These are phyloP conservation scores for Platerodrilus igneus DNA, from an alignment of 2,888 invertebrate genomes.

Conservation along the genomic window DNA sequence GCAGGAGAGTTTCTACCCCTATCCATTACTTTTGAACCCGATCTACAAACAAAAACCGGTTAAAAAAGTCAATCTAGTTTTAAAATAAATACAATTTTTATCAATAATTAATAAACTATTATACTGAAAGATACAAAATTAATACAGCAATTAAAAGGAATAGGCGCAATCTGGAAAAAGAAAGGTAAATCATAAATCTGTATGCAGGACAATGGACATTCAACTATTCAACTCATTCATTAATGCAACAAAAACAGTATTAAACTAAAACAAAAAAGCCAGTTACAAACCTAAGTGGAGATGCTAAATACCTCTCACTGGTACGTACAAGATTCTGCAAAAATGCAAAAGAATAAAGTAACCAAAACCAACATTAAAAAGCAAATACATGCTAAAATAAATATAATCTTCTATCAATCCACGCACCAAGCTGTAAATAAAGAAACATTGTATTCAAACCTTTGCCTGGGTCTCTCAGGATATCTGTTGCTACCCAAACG, in stretches of 20 bases:
- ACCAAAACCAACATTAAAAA: conserved; percentile 12
- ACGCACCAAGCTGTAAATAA: conserved; percentile 17
- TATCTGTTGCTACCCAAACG: conserved; percentile 83
- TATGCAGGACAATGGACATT: too few species aligned
- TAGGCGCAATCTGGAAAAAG: too few species aligned
- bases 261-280: too few species aligned
- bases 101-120: too few species aligned
- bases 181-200: too few species aligned
- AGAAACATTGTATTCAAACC: conserved; percentile 48
- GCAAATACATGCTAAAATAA: conserved; percentile 4
- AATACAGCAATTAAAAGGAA: too few species aligned
- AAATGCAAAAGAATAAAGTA: conserved; percentile 36
- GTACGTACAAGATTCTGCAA: conserved; percentile 44
- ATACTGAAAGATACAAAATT: too few species aligned
- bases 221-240: too few species aligned
- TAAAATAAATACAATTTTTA: too few species aligned
- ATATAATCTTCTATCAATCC: conserved; percentile 14
- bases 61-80: too few species aligned
- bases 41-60: conserved; percentile 48
- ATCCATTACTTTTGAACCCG: conserved; percentile 65
- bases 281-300: conserved; percentile 44
- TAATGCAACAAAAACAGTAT: too few species aligned
- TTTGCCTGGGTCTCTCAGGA: conserved; percentile 75
- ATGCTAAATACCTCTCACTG: conserved; percentile 43
- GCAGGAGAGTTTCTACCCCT: conserved; percentile 59